Conservation (phyloP, 2,888 invertebrate genomes). For the Cheilosia soror region DNA sequence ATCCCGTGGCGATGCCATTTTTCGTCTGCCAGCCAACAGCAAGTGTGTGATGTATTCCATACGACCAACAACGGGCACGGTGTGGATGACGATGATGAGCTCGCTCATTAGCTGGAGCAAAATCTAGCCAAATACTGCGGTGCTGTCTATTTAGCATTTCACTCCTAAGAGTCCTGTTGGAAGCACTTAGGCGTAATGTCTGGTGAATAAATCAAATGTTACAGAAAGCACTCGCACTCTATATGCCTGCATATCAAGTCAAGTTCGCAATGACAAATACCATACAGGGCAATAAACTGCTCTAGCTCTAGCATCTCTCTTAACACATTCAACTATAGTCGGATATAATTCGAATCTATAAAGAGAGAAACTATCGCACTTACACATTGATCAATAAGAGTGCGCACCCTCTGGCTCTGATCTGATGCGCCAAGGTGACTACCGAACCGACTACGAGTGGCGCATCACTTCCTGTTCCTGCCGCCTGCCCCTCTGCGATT, state of each 20-base stretch:
- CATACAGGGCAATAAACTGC: conserved; percentile 46
- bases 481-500: not conserved
- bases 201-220: conserved; percentile 56
- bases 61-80: conserved; percentile 39
- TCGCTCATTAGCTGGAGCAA: conserved; percentile 24
- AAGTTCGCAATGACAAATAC: conserved; percentile 64
- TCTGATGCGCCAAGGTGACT: conserved; percentile 11
- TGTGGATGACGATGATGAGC: conserved; percentile 46
- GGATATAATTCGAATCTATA: not conserved
- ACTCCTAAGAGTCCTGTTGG: conserved; percentile 26
- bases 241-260: not conserved
- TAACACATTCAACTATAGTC: not conserved
- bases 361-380: conserved; percentile 1
- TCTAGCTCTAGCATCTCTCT: not conserved
- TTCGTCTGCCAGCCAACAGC: conserved; percentile 30
- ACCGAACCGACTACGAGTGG: not conserved
- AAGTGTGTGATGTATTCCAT: conserved; percentile 65
- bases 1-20: conserved; percentile 53
- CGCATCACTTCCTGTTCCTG: not conserved
- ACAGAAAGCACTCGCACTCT: conserved; percentile 16
- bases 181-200: conserved; percentile 52
- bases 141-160: conserved; percentile 12
- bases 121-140: conserved; percentile 24
- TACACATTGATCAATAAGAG: not conserved
- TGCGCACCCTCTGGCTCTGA: conserved; percentile 3